Base-by-base conservation (phyloP, 1,140 invertebrate species). In the Leptestheria dahalacensis region DNA sequence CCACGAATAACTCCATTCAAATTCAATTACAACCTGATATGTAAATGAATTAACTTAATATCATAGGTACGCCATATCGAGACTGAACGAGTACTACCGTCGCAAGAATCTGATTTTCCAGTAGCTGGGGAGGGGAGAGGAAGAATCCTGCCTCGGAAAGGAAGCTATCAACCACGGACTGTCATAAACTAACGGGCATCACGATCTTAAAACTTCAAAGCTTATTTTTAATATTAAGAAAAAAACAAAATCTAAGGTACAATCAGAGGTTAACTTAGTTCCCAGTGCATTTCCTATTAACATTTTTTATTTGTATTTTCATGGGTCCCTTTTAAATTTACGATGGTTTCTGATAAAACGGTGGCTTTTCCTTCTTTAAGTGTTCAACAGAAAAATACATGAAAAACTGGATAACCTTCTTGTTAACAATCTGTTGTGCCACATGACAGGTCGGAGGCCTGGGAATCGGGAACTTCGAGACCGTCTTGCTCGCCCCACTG, bases 401-500 rank as follows among this genome's bases (percentile, higher is more conserved):
- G 33, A 6, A 15, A 15, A 9, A 15, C 33, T 41, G 6, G 15
- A 41, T 41, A 9, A 6, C 33, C 6, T 41, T 6, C 15, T 41
- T 41, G 6, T 41, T 41, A 9, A 15, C 33, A 41, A 41, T 41
- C 33, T 41, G 33, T 6, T 41, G 6, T 41, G 33, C 33, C 6
- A 41, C 15, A n/a, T n/a, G n/a, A 9, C 33, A 41, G 15, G 15
- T 6, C 15, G 6, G 57, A 59, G 63, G 47, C 21, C 50, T 50
- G 63, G 15, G 33, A 41, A 65, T 64, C 29, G 62, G 10, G 15
- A 0, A 68, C 61, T 62, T 78, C 74, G 41, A 53, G 57, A 3
- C 64, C 72, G 6, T 69, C 53, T 68, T 81, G 79, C 51, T 75
- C 68, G 1, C 80, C 81, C 65, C 81, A 72, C 1, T 61, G 48